Base-by-base conservation (phyloP, 2,113 vertebrate genomes). In the Okapia johnstoni region DNA sequence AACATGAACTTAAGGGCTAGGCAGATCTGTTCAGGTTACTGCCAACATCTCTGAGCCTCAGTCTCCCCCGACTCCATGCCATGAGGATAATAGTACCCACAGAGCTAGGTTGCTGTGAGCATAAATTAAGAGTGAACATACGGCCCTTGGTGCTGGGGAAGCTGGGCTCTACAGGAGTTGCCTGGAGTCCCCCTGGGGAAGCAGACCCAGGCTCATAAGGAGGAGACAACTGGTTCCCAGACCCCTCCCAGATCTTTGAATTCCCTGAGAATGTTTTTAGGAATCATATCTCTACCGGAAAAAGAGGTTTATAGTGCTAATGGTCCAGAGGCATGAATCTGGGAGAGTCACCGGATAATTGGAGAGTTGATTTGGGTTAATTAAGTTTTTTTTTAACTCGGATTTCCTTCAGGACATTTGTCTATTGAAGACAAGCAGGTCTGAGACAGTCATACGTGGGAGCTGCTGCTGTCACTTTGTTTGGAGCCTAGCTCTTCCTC, bases 361-460 rank as follows among this genome's bases (percentile, higher is more conserved):
- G 28, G n/a, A 60, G 85, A 84, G 36, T 63, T n/a, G 26, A 26
- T 43, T 23, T 70, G 50, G 30, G 48, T 15, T 76, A 11, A 30
- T 52, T 26, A 10, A 28, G 19, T 48, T 55, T 16, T 55, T 23
- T 40, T 33, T 23, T 13, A 91, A 30, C 36, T 80, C 28, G 15
- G 13, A 43, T 87, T 80, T 73, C 40, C 52, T 63, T 76, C 11
- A 66, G 36, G 25, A 50, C 52, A 10, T 52, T 63, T 30, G 50
- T 81, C 48, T 85, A 16, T 36, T 55, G 21, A 12, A 55, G 60
- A 86, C 57, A 80, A 43, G 21, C 33, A 57, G 4, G 7, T 0
- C 4, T 7, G 40, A 58, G 15, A n/a, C 0, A 1, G 28, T 21
- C 9, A 6, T 3, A 12, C 0, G 63, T 0, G 0, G 43, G n/a